These are phyloP conservation scores for Zaprionus bogoriensis DNA, from an alignment of 2,888 invertebrate species.

Conservation along the genomic window DNA sequence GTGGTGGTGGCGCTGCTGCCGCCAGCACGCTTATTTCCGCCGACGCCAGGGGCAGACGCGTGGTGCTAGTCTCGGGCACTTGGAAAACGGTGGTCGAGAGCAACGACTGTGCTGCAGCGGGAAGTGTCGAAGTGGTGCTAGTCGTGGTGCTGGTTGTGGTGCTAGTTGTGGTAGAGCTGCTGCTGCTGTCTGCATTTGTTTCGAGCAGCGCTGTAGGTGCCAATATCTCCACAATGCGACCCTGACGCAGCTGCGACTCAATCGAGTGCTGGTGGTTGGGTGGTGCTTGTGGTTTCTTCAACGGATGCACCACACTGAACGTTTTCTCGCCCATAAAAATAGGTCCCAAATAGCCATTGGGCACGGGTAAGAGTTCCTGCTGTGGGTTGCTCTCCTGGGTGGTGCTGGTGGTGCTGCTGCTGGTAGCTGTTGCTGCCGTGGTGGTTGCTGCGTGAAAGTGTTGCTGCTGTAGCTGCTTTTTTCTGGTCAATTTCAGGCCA, in stretches of 20 bases:
- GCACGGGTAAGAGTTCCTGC: conserved; percentile 54
- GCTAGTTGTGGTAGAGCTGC: conserved; percentile 8
- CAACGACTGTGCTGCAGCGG: conserved; percentile 36
- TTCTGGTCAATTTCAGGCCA: conserved; percentile 80
- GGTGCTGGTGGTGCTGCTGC: neutral
- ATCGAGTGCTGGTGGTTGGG: conserved; percentile 59
- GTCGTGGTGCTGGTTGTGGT: conserved; percentile 10
- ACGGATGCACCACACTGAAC: conserved; percentile 70
- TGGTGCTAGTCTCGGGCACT: conserved; percentile 69
- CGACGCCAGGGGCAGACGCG: conserved; percentile 42
- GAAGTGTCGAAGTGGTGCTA: conserved; percentile 14
- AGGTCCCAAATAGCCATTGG: conserved; percentile 80
- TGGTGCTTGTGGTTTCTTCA: conserved; percentile 47
- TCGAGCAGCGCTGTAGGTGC: conserved; percentile 70
- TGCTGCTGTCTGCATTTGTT: conserved; percentile 18
- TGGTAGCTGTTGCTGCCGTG: conserved; percentile 5
- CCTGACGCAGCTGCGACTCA: conserved; percentile 67
- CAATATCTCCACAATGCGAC: conserved; percentile 78
- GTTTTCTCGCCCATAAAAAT: conserved; percentile 81
- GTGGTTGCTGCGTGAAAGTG: conserved; percentile 58
- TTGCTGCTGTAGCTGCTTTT: conserved; percentile 81
- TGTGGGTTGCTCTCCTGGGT: conserved; percentile 6
- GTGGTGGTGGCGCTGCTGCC: conserved; percentile 6
- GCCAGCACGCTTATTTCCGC: conserved; percentile 27
- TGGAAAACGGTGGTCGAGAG: conserved; percentile 78